Evolutionary conservation across 1,140 invertebrate species (phyloP), one percentile per base, ranked within the genome.

Genomic region (Platorchestia sp.): DNA sequence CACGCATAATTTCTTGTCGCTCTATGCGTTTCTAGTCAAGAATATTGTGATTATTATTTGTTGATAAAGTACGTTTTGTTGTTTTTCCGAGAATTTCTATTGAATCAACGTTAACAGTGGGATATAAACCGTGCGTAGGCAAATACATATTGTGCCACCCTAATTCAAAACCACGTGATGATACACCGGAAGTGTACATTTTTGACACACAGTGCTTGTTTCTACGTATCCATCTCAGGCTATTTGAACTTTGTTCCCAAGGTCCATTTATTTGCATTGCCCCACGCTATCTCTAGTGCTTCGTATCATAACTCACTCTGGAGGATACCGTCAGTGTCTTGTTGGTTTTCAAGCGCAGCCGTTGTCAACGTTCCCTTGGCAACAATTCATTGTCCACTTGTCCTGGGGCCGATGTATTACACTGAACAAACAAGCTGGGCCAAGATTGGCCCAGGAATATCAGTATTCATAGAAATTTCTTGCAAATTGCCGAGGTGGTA

Each of bases 381-480:
- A 90, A 90, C 44, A 90, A 90, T 90, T 90, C 91, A 93, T 93
- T 93, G 43, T 47, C 36, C 40, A 44, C 45, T 45, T 44, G 91
- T 93, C 91, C 44, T 45, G 45, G 40, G 91, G 45, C 44, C 45
- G 45, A 93, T 93, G 45, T 93, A 93, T 93, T 93, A n/a, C 91
- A 45, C 45, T 93, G 43, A 93, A 47, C 91, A 45, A 93, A 93
- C 45, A 93, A 93, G 91, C 45, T 44, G 40, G 43, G 45, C 43
- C 91, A n/a, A 47, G 91, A 93, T 93, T 93, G 45, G 91, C 43
- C 91, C 43, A 93, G 3, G 91, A 93, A 93, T 93, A 93, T 93
- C 91, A 93, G 91, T 93, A 93, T 93, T 93, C 91, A 93, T 93
- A 93, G 91, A 93, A 93, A 47, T 93, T 93, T 93, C 45, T 45